Conservation (phyloP, 2,113 vertebrate genomes). For the Struthidea cinerea region DNA sequence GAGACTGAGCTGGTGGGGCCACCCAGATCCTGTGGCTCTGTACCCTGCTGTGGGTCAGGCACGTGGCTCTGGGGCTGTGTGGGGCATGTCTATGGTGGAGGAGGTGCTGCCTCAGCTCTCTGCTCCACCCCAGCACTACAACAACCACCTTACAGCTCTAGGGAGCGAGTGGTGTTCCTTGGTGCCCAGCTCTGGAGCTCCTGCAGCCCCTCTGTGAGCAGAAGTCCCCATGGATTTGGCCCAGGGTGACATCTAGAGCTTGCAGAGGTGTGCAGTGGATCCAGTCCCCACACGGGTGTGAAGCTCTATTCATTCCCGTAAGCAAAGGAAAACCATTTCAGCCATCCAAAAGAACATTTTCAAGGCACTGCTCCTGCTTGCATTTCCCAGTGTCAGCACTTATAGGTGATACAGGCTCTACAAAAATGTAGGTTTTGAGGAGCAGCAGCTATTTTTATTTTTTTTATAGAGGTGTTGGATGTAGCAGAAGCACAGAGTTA, state of each 20-base stretch:
- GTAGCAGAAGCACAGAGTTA: neutral
- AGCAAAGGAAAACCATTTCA: neutral
- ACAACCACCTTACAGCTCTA: neutral
- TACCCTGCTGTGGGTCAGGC: neutral
- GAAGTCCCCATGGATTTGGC: neutral
- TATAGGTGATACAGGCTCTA: fast-evolving
- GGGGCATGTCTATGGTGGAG: neutral
- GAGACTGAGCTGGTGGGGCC: neutral
- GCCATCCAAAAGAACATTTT: neutral
- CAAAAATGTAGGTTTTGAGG: neutral
- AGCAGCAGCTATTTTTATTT: neutral
- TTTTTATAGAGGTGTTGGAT: neutral
- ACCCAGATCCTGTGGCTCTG: neutral
- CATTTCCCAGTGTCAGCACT: neutral
- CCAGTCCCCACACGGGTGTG: neutral
- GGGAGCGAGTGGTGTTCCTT: neutral
- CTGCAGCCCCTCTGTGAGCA: neutral
- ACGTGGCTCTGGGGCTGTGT: fast-evolving
- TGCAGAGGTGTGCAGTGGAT: neutral
- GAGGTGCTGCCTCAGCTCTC: neutral
- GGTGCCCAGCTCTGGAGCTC: neutral
- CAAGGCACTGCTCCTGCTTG: neutral
- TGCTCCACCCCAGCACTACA: neutral
- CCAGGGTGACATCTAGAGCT: neutral
- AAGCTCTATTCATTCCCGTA: neutral